These are phyloP conservation scores for Mugil cephalus DNA, from an alignment of 2,113 vertebrate species.

Conservation along the genomic window DNA sequence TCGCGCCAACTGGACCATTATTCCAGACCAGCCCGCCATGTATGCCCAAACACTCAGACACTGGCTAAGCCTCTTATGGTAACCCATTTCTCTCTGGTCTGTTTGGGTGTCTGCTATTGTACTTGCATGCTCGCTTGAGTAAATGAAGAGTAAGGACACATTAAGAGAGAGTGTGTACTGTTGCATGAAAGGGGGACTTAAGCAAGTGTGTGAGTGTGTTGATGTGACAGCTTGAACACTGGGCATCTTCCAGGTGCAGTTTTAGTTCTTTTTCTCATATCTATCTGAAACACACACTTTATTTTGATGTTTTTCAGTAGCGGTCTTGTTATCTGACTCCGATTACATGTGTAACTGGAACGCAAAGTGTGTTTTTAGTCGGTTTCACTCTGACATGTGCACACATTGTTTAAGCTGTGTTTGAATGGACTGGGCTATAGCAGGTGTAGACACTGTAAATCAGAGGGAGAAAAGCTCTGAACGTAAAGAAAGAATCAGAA, in stretches of 20 bases:
- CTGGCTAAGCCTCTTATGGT: conserved; percentile 72
- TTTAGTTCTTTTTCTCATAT: neutral
- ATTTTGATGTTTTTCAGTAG: conserved; percentile 7
- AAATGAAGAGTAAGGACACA: conserved; percentile 36
- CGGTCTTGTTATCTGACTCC: neutral
- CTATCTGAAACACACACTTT: neutral
- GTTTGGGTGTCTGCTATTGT: conserved; percentile 63
- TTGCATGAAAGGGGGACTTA: neutral
- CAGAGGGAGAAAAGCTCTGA: neutral
- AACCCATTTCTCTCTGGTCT: conserved; percentile 66
- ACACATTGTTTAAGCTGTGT: neutral
- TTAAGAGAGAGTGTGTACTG: conserved; percentile 2
- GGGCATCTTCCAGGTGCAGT: neutral
- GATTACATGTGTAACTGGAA: neutral
- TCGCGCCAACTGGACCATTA: conserved; percentile 63
- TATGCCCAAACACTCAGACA: conserved; percentile 36
- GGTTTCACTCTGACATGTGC: neutral
- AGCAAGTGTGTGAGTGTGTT: neutral
- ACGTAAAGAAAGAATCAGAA: conserved; percentile 6
- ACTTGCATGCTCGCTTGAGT: conserved; percentile 33
- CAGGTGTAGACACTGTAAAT: neutral
- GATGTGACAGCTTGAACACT: neutral
- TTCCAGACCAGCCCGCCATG: conserved; percentile 48
- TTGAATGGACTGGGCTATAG: neutral
- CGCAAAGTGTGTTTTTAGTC: conserved; percentile 1